Evolutionary conservation across 2,113 vertebrate species (phyloP).

Genomic region (Theristicus caerulescens): DNA sequence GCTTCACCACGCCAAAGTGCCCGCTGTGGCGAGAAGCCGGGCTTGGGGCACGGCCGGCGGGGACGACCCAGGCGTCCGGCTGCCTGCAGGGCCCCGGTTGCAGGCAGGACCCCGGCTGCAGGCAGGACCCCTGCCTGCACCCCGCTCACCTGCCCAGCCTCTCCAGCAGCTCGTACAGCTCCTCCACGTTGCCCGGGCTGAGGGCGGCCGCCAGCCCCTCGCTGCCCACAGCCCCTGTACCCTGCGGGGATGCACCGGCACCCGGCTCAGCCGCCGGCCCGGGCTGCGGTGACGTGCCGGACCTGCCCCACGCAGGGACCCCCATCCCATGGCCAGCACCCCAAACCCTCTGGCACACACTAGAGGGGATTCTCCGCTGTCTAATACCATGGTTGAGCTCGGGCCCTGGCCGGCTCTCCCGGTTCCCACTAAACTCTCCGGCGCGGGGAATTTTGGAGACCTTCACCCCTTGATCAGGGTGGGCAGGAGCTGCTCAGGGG

Average conservation of each 20-base stretch:
- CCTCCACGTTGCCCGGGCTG: slow-evolving; percentile 78
- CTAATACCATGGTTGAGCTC: background rate
- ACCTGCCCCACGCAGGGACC: background rate
- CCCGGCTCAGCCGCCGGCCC: background rate
- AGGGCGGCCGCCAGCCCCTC: background rate
- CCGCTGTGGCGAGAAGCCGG: slow-evolving; percentile 47
- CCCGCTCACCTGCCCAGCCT: slow-evolving; percentile 79
- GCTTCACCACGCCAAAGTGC: slow-evolving; percentile 76
- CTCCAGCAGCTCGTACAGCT: slow-evolving; percentile 83
- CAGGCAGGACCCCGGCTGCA: background rate
- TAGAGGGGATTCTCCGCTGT: background rate
- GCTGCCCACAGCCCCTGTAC: background rate
- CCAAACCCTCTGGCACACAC: rapidly evolving
- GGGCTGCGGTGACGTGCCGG: rapidly evolving
- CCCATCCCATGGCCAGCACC: too few species aligned
- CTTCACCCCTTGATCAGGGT: background rate
- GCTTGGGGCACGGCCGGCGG: background rate
- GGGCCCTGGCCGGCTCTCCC: background rate
- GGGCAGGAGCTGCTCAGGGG: background rate
- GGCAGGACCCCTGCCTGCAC: background rate
- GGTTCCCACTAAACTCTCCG: background rate
- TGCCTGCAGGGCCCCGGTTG: rapidly evolving
- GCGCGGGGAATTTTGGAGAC: rapidly evolving
- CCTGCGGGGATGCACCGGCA: background rate
- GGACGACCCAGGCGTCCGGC: background rate